Conservation (phyloP, 2,113 vertebrate species). For the Pollachius pollachius region DNA sequence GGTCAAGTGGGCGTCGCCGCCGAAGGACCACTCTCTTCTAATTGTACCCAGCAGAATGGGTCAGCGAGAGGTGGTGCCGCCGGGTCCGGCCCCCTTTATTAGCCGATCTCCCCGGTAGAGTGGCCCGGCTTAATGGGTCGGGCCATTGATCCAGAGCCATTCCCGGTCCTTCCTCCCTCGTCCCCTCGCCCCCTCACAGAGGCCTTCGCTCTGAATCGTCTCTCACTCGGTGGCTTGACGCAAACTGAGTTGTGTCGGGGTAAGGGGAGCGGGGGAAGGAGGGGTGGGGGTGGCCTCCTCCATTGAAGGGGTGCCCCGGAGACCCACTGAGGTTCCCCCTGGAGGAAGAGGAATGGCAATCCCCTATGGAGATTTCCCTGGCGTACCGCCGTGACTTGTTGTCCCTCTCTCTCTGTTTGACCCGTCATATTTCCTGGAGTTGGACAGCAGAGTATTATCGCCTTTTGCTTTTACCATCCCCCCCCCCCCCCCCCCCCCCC, state of each 20-base stretch:
- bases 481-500: no score
- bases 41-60: constrained; percentile 69
- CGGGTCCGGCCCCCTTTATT: constrained; percentile 46
- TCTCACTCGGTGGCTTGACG: background rate
- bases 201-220: constrained; percentile 5
- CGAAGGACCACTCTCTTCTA: constrained; percentile 74
- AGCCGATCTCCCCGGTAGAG: constrained; percentile 55
- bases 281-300: background rate
- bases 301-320: background rate
- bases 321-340: background rate
- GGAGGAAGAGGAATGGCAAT: background rate
- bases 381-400: background rate
- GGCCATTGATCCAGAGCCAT: constrained; percentile 53
- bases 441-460: background rate
- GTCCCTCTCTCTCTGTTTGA: background rate
- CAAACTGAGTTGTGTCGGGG: no score
- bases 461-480: no score
- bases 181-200: background rate
- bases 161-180: constrained; percentile 9
- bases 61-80: constrained; percentile 60
- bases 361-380: background rate
- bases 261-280: background rate
- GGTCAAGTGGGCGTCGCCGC: constrained; percentile 88
- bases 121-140: constrained; percentile 57
- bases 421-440: background rate